These are phyloP conservation scores for Corythaeola cristata DNA, from an alignment of 2,113 vertebrate species.

Conservation along the genomic window DNA sequence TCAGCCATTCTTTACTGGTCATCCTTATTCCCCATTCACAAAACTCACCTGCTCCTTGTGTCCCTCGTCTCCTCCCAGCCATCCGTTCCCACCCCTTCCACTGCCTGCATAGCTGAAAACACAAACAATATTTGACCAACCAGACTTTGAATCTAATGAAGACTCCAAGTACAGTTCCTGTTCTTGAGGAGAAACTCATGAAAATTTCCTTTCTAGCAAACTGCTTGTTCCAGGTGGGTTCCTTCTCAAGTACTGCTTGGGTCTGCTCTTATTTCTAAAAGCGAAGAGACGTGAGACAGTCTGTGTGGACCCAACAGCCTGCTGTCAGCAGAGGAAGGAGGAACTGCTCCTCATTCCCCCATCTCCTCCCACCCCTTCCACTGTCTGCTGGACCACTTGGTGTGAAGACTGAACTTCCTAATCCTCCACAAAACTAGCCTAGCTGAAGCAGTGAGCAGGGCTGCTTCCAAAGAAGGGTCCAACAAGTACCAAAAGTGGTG, in stretches of 20 bases:
- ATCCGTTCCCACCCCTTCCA: too few relatives aligned
- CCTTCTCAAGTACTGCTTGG: background rate
- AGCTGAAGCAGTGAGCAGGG: background rate
- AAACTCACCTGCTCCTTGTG: background rate
- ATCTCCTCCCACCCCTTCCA: background rate
- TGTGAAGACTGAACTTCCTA: background rate
- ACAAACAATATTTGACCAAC: background rate
- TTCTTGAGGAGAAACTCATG: background rate
- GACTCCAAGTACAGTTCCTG: background rate
- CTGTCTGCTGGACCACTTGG: background rate
- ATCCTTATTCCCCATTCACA: background rate
- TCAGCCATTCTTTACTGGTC: background rate
- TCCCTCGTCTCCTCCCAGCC: too few relatives aligned
- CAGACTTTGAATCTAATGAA: background rate
- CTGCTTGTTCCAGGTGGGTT: background rate
- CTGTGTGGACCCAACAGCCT: background rate
- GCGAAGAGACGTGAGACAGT: background rate
- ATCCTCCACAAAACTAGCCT: background rate
- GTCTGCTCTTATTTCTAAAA: background rate
- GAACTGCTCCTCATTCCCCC: background rate
- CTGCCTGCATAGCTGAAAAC: background rate
- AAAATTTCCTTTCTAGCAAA: background rate
- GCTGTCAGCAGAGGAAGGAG: background rate
- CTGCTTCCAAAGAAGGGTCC: background rate
- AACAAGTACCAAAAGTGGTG: fast-evolving